Evolutionary conservation across 2,888 invertebrate genomes (phyloP), one percentile per base, ranked within the genome.

Genomic region (Microplitis manilae): DNA sequence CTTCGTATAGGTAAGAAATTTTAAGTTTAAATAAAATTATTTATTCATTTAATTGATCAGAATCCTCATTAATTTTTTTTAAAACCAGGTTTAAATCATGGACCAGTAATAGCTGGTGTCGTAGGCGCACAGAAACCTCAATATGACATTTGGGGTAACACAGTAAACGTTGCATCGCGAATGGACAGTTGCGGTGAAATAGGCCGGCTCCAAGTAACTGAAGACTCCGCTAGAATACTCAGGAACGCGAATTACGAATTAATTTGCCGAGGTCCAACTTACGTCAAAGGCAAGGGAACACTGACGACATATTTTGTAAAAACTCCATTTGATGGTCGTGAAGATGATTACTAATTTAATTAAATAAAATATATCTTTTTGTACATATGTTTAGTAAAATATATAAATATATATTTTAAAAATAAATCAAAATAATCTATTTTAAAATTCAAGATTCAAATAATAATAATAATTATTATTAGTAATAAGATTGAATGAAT

Each of bases 121-220:
- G 97, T 98, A 38, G 98, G 98, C 0, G 98, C 98, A 0, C 97
- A 98, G 89, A 98, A 98, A 88, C 98, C 98, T 0, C 98, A 98
- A 90, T 98, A 98, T 90, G 98, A 99, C 88, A 98, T 99, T 84
- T 99, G 98, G 98, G 98, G 98, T 13, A 98, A 99, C 90, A 98
- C 98, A 0, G 99, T 99, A 15, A 98, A 98, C 89, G 97, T 98
- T 9, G 98, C 98, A 1, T 97, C 97, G 5, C 91, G 98, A 70
- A 99, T 99, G 98, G 98, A 98, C 90, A 97, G 97, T 80, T 97
- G 97, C 79, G 98, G 98, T 0, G 93, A 95, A 80, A 95, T 97
- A 93, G 96, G 96, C 20, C 92, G 93, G 77, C 94, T 97, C 80
- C 97, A 97, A 90, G 96, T 96, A 6, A 96, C 96, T 2, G 95